A percentile compares a stretch with the other conserved stretches of the same genome.
Evolutionary conservation across 2,113 vertebrate species (phyloP).

Genomic region (Glaucomys volans): DNA sequence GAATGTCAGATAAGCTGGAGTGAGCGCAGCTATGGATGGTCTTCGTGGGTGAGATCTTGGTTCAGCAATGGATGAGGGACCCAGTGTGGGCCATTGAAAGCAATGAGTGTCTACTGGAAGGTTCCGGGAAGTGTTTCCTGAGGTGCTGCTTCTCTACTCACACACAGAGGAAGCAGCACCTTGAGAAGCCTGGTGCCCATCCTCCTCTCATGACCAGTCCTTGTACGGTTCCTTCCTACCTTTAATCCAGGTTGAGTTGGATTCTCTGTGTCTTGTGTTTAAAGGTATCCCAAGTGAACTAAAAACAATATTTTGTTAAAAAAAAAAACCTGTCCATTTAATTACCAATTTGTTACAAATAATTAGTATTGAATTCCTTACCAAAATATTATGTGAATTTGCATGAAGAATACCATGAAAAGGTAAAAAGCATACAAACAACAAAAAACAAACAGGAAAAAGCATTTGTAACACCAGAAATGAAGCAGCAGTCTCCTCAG

Average conservation of each 20-base stretch:
- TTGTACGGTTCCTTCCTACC: neutral
- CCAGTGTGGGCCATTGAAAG: neutral
- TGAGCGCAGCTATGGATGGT: neutral
- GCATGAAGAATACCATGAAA: too few species aligned
- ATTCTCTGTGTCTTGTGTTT: too few species aligned
- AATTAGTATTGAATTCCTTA: too few species aligned
- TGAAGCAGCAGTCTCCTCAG: too few species aligned
- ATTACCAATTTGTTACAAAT: too few species aligned
- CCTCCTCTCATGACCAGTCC: neutral
- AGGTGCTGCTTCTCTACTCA: neutral
- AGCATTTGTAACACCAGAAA: too few species aligned
- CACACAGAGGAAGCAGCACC: accelerated
- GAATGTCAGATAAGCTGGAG: neutral
- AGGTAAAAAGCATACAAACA: too few species aligned
- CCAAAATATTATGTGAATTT: too few species aligned
- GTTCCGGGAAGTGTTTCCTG: neutral
- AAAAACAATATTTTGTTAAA: too few species aligned
- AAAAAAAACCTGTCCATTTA: too few species aligned
- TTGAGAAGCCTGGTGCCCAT: neutral
- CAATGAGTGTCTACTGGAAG: neutral
- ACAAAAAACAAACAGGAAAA: too few species aligned
- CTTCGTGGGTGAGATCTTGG: neutral
- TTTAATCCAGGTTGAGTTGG: neutral
- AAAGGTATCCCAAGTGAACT: too few species aligned
- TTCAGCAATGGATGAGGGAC: neutral